phyloP scores from a whole-genome alignment of 2,888 invertebrate genomes.

The Calliopum simillimum region DNA sequence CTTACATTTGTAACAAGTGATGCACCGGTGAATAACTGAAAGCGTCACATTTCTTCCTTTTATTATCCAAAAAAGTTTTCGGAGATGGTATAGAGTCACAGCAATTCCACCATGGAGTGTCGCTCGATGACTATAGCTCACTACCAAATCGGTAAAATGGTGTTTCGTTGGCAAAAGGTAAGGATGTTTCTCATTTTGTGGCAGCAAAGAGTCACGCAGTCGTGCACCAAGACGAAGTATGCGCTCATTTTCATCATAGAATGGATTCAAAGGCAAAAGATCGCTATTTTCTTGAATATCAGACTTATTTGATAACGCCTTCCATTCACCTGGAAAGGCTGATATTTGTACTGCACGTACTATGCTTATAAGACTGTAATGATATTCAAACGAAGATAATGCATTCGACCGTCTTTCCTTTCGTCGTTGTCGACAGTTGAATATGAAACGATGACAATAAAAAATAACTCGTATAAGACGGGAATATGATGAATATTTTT shows the following conservation, averaged over 20 bases:
- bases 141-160: not conserved
- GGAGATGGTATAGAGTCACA: conserved; percentile 12
- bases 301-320: conserved; percentile 9
- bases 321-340: conserved; percentile 24
- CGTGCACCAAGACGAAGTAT: conserved; percentile 10
- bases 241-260: not conserved
- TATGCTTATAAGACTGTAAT: conserved; percentile 7
- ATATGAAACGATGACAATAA: conserved; percentile 21
- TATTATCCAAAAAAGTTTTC: conserved; percentile 35
- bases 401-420: not conserved
- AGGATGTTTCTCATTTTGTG: conserved; percentile 13
- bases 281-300: conserved; percentile 7
- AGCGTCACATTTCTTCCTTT: conserved; percentile 35
- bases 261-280: conserved; percentile 8
- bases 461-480: conserved; percentile 13
- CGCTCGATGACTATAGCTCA: conserved; percentile 8
- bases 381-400: not conserved
- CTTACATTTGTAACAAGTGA: conserved; percentile 32
- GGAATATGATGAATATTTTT: conserved; percentile 17
- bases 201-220: conserved; percentile 10
- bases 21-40: conserved; percentile 32
- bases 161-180: conserved; percentile 13
- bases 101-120: conserved; percentile 18
- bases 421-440: conserved; percentile 1
- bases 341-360: conserved; percentile 5